Evolutionary conservation across 2,888 invertebrate species (phyloP).

Genomic region (Epistrophe grossulariae): DNA sequence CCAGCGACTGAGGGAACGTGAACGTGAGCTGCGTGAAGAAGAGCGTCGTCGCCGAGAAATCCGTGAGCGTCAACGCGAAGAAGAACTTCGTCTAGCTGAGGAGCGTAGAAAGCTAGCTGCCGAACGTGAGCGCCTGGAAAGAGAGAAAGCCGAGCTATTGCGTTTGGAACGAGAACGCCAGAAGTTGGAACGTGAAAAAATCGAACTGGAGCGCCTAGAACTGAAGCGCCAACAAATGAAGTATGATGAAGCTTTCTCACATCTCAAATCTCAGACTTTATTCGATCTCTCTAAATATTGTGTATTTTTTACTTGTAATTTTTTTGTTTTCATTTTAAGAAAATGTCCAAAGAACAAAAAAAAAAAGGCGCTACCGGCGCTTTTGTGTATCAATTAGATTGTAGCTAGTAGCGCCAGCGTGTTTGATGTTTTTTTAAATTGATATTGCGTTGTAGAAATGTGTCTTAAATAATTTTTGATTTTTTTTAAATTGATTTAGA

Average conservation of each 20-base stretch:
- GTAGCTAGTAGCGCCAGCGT: slow-evolving; percentile 69
- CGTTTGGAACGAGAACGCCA: slow-evolving; percentile 93
- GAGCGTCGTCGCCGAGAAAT: slow-evolving; percentile 91
- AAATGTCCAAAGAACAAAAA: slow-evolving; percentile 24
- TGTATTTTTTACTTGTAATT: slow-evolving; percentile 43
- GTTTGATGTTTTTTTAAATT: slow-evolving; percentile 35
- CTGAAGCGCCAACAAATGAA: slow-evolving; percentile 91
- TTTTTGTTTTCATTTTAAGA: slow-evolving; percentile 43
- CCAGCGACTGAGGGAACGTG: slow-evolving; percentile 92
- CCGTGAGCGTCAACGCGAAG: slow-evolving; percentile 92
- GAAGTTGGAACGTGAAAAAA: slow-evolving; percentile 89
- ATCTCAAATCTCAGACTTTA: slow-evolving; percentile 58
- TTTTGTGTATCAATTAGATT: slow-evolving; percentile 55
- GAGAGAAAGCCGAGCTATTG: slow-evolving; percentile 93
- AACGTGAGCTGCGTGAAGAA: slow-evolving; percentile 91
- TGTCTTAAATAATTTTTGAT: slow-evolving; percentile 40
- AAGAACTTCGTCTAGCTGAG: slow-evolving; percentile 91
- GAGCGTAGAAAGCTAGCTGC: slow-evolving; percentile 92
- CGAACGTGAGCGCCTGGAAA: slow-evolving; percentile 94
- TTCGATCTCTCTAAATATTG: slow-evolving; percentile 49
- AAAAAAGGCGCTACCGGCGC: slow-evolving; percentile 67
- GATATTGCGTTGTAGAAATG: not conserved
- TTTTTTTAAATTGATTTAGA: slow-evolving; percentile 76
- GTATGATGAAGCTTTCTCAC: slow-evolving; percentile 82
- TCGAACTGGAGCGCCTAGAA: slow-evolving; percentile 92